Percentiles rank a stretch among this genome's conserved stretches.
Conservation (phyloP, 2,113 vertebrate genomes). For the Chloroceryle aenea region DNA sequence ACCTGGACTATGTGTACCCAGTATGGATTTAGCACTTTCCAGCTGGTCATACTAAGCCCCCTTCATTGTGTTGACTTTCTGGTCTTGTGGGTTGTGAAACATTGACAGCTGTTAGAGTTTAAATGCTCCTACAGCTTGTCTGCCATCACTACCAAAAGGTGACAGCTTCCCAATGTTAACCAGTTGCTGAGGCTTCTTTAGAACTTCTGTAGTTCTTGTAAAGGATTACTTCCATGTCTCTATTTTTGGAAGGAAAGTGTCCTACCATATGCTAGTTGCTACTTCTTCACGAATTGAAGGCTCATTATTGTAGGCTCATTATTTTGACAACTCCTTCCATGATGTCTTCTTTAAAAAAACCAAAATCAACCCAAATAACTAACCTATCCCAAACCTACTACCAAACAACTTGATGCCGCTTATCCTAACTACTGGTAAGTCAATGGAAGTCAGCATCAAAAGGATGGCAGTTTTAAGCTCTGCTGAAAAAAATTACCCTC, state of each 20-base stretch:
- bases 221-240: neutral
- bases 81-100: neutral
- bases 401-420: neutral
- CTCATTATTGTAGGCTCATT: neutral
- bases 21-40: neutral
- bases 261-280: neutral
- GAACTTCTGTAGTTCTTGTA: rapidly evolving
- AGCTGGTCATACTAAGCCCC: neutral
- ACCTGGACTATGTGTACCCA: neutral
- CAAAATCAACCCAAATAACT: neutral
- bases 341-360: neutral
- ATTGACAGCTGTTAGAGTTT: neutral
- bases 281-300: neutral
- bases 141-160: neutral
- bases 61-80: neutral
- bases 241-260: neutral
- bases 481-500: neutral
- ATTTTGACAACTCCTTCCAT: neutral
- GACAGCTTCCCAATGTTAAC: neutral
- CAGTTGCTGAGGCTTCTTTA: neutral
- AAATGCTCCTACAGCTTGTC: neutral
- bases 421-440: neutral
- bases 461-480: neutral
- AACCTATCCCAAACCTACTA: neutral
- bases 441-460: neutral